Conservation (phyloP, 2,888 invertebrate species). For the Flexamia atlantica region DNA sequence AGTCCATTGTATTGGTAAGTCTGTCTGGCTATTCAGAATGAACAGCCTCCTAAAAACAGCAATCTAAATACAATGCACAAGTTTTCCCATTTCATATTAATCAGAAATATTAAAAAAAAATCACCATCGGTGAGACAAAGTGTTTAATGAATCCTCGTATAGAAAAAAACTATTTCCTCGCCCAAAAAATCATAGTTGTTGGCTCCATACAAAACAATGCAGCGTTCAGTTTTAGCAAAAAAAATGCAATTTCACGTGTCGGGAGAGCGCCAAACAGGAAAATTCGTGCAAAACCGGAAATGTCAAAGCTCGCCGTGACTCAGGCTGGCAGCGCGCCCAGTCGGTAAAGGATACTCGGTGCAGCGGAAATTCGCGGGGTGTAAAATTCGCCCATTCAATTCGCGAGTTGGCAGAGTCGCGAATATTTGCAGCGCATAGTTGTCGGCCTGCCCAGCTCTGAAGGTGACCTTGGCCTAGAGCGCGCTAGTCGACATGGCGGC, state of each 20-base stretch:
- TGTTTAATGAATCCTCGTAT: no score
- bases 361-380: constrained; percentile 31
- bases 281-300: constrained; percentile 31
- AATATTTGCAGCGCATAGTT: constrained; percentile 46
- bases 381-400: constrained; percentile 49
- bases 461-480: constrained; percentile 45
- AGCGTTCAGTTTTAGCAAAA: no score
- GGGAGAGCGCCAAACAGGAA: background rate
- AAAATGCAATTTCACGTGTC: background rate
- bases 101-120: no score
- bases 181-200: no score
- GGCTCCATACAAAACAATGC: no score
- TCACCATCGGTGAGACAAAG: no score
- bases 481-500: constrained; percentile 1
- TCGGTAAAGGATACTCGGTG: constrained; percentile 37
- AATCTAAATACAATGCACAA: no score
- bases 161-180: no score
- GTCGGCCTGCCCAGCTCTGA: background rate
- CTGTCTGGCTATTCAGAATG: no score
- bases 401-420: constrained; percentile 44
- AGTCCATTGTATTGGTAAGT: no score
- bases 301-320: background rate
- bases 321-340: constrained; percentile 42
- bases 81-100: no score
- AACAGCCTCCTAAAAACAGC: no score